Conservation (phyloP, 37 sponge, comb jelly and placozoan species). For the Haliclona indistincta region DNA sequence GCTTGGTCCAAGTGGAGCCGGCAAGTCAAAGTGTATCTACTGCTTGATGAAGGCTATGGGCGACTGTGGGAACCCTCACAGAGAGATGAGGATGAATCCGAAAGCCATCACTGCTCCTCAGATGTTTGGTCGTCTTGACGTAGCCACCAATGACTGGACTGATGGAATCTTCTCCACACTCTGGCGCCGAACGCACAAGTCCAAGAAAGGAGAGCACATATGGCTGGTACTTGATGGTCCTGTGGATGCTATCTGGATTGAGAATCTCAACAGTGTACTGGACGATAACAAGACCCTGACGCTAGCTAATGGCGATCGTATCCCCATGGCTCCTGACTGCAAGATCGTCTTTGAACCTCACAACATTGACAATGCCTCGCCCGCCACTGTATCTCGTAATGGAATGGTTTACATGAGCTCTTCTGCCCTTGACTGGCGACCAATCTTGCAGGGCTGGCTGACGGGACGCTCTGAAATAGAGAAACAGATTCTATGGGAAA, state of each 20-base stretch:
- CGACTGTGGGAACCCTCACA: constrained; percentile 87
- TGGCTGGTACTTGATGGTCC: constrained; percentile 99
- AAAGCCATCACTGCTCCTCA: constrained; percentile 98
- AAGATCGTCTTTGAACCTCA: constrained; percentile 98
- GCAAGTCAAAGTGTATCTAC: constrained; percentile 90
- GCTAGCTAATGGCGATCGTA: constrained; percentile 96
- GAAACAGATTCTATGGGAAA: constrained; percentile 45
- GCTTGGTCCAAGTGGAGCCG: constrained; percentile 97
- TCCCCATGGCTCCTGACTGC: constrained; percentile 93
- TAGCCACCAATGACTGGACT: constrained; percentile 99
- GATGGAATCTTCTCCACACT: constrained; percentile 98
- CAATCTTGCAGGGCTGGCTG: constrained; percentile 94
- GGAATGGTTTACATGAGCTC: constrained; percentile 99
- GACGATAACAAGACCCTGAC: constrained; percentile 99
- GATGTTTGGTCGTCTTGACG: constrained; percentile 99
- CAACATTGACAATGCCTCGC: constrained; percentile 98
- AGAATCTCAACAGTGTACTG: constrained; percentile 97
- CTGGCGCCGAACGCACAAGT: constrained; percentile 93
- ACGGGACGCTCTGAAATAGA: constrained; percentile 57
- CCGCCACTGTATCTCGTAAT: constrained; percentile 95
- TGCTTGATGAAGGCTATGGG: constrained; percentile 94
- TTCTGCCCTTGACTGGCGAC: constrained; percentile 95
- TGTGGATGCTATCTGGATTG: constrained; percentile 99
- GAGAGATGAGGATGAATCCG: constrained; percentile 99
- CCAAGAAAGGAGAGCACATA: constrained; percentile 93